A percentile compares a stretch with the other conserved stretches of the same genome.
phyloP scores from a whole-genome alignment of 2,888 invertebrate genomes.

The Seira ritae region DNA sequence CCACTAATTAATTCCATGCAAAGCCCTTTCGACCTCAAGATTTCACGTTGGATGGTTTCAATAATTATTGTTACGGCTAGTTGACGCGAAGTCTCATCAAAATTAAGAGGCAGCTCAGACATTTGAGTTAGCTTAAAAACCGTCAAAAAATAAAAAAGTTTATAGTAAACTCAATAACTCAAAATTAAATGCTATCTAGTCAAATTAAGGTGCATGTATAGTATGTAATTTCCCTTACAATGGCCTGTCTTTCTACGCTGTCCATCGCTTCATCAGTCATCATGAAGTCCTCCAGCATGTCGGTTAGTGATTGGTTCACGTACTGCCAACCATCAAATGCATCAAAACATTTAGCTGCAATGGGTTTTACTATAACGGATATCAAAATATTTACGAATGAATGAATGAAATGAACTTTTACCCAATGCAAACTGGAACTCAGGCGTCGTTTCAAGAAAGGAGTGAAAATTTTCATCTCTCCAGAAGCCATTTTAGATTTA shows the following conservation, averaged over 20 bases:
- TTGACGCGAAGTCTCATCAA: constrained; percentile 35
- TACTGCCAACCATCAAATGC: constrained; percentile 38
- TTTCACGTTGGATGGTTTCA: constrained; percentile 4
- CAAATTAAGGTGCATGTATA: no score
- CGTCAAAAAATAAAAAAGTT: no score
- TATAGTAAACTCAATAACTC: no score
- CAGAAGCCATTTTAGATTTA: not conserved
- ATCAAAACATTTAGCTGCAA: no score
- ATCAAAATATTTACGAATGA: no score
- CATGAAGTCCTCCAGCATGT: constrained; percentile 49
- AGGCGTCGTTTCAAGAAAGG: not conserved
- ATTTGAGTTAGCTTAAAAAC: constrained; percentile 25
- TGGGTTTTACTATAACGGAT: no score
- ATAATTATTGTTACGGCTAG: constrained; percentile 13
- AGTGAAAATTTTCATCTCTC: not conserved
- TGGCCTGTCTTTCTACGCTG: not conserved
- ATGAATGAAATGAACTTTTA: not conserved
- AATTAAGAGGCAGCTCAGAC: constrained; percentile 35
- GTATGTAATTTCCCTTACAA: no score
- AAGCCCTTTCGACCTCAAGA: not conserved
- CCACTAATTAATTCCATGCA: constrained; percentile 21
- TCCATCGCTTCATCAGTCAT: not conserved
- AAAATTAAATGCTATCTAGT: no score
- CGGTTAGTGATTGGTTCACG: constrained; percentile 37
- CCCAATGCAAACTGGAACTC: not conserved